Evolutionary conservation across 2,113 vertebrate species (phyloP), one percentile per base, ranked within the genome.

Genomic region (Aphyosemion australe): DNA sequence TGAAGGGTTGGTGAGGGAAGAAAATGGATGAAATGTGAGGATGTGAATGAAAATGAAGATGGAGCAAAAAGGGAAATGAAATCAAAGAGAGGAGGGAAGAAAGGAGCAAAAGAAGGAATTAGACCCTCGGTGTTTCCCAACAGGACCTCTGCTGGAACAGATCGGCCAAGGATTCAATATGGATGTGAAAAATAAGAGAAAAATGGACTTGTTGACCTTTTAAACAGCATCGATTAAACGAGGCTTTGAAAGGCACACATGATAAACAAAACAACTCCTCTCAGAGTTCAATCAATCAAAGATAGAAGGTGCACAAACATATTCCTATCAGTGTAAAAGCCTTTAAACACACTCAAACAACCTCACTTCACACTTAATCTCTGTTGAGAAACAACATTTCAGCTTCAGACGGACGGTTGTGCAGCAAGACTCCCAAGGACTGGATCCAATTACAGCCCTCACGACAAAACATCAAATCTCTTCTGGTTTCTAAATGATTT

Each of bases 381-480:
- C 59, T 80, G 67, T 59, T 70, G 57, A 66, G 65, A 21, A 37
- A 76, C 50, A 76, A 32, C n/a, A 34, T 8, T 37, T 5, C 32
- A 65, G 12, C 51, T 63, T 72, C 56, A 62, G 37, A 54, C 43
- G 2, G 72, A 74, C 15, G 69, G 69, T 47, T 55, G 57, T 72
- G 79, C 75, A 83, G 48, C 85, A 71, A 84, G 83, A 85, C 87
- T 82, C 80, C 78, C 67, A 41, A 26, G 61, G 59, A 49, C 39
- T 45, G 20, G 26, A 69, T 47, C 45, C 53, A 9, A 55, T 45
- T 11, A 57, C 15, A 15, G 42, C 53, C n/a, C 46, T 62, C 43
- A 54, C 54, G 46, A 47, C 12, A 56, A 66, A 71, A 31, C 1
- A 47, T 51, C 55, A 26, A 26, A 2, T 26, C 26, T 26, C 26